A percentile compares a stretch with the other conserved stretches of the same genome.
Conservation (phyloP, 1,140 invertebrate species). For the Nautilus pompilius region DNA sequence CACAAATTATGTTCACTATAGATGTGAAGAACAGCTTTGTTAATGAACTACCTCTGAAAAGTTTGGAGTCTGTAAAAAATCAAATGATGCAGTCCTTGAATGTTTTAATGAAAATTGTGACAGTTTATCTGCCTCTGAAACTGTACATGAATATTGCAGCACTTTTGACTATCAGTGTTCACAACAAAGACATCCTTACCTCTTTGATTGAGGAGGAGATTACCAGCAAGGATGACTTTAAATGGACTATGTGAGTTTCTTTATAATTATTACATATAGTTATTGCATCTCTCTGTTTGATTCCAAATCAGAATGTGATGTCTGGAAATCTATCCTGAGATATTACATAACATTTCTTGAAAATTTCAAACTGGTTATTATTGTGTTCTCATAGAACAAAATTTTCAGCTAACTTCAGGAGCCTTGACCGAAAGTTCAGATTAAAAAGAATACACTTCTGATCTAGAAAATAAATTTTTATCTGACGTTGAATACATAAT, state of each 20-base stretch:
- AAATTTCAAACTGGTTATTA: too few species aligned
- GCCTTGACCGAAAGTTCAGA: too few species aligned
- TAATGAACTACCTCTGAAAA: slow-evolving; percentile 14
- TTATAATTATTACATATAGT: too few species aligned
- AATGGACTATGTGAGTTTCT: slow-evolving; percentile 53
- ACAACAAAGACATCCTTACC: slow-evolving; percentile 75
- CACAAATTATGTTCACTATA: slow-evolving; percentile 54
- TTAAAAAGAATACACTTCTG: too few species aligned
- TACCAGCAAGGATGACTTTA: slow-evolving; percentile 47
- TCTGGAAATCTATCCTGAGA: too few species aligned
- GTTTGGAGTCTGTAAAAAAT: slow-evolving; percentile 31
- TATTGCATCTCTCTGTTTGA: too few species aligned
- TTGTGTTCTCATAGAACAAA: too few species aligned
- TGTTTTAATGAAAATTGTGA: slow-evolving; percentile 43
- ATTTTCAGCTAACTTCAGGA: too few species aligned
- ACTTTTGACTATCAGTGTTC: slow-evolving; percentile 82
- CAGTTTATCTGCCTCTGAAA: slow-evolving; percentile 28
- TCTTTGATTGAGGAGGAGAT: slow-evolving; percentile 65
- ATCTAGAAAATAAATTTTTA: too few species aligned
- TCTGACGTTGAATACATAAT: too few species aligned
- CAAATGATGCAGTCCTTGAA: slow-evolving; percentile 39
- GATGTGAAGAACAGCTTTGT: slow-evolving; percentile 41
- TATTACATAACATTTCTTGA: too few species aligned
- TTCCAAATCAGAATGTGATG: too few species aligned
- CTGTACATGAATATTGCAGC: slow-evolving; percentile 65